phyloP scores from a whole-genome alignment of 2,797 vertebrate genomes.

The Rhinophrynus dorsalis region DNA sequence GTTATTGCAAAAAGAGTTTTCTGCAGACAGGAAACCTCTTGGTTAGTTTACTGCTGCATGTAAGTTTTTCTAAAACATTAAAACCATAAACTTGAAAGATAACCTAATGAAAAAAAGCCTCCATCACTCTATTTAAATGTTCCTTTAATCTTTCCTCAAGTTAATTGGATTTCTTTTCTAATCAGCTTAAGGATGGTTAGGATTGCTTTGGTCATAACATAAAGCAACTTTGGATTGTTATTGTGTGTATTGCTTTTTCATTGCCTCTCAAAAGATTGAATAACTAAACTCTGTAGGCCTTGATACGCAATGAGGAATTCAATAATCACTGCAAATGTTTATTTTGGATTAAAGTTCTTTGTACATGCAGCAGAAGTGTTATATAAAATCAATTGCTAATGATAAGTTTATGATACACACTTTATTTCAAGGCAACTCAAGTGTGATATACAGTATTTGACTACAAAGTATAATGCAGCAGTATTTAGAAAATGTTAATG shows the following conservation, averaged over 20 bases:
- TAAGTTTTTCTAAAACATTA: too few relatives aligned
- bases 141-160: constrained; percentile 26
- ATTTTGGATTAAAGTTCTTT: neutral
- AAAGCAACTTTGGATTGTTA: neutral
- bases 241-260: neutral
- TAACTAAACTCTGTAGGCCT: neutral
- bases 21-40: too few relatives aligned
- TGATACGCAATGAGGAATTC: neutral
- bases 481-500: too few relatives aligned
- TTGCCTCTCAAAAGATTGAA: constrained; percentile 1
- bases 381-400: neutral
- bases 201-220: neutral
- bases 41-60: too few relatives aligned
- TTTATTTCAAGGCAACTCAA: too few relatives aligned
- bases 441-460: too few relatives aligned
- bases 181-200: constrained; percentile 8
- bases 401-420: neutral
- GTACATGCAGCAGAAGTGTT: neutral
- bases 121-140: constrained; percentile 28
- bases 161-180: constrained; percentile 40
- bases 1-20: too few relatives aligned
- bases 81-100: constrained; percentile 22
- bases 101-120: constrained; percentile 14
- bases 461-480: too few relatives aligned
- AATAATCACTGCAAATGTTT: neutral